These are phyloP conservation scores for Hydrophis major DNA, from an alignment of 2,797 vertebrate species.

Conservation along the genomic window DNA sequence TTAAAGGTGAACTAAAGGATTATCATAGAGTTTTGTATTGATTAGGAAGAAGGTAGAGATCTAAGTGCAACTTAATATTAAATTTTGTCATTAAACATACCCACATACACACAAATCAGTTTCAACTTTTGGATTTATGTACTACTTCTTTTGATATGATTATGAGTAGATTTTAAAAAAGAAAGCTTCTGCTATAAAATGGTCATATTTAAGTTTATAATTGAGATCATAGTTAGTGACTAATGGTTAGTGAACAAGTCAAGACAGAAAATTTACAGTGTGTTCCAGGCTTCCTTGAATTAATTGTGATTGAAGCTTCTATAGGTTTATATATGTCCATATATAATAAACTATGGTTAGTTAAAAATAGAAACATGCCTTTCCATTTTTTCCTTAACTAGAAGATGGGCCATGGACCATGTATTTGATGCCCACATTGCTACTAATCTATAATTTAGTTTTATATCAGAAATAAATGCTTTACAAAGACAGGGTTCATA, in stretches of 20 bases:
- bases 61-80: background rate
- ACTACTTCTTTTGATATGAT: background rate
- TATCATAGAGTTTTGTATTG: background rate
- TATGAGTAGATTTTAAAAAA: background rate
- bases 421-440: background rate
- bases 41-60: background rate
- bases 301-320: background rate
- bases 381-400: background rate
- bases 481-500: background rate
- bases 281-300: background rate
- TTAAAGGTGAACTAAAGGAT: background rate
- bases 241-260: background rate
- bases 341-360: background rate
- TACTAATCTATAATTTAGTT: background rate
- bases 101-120: background rate
- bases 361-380: background rate
- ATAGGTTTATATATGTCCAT: background rate
- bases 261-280: background rate
- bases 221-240: background rate
- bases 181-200: background rate
- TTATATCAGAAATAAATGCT: background rate
- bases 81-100: background rate
- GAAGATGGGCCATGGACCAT: background rate
- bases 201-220: background rate
- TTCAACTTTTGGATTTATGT: background rate